phyloP scores from a whole-genome alignment of 1,140 invertebrate genomes.

The Ceratosolen fusciceps region DNA sequence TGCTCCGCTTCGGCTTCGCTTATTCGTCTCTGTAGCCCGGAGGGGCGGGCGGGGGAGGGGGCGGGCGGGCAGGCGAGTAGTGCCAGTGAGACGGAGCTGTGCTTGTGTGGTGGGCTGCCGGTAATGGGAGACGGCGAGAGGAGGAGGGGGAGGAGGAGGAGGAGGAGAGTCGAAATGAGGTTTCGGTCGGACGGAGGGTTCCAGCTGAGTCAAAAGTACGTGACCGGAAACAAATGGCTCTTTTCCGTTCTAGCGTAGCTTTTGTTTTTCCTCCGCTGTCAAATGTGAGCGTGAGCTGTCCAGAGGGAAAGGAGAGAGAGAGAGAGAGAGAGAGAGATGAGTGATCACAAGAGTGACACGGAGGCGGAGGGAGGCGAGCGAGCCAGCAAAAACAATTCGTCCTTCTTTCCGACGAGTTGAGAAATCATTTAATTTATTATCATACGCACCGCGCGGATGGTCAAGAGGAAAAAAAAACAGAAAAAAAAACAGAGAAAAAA shows the following conservation, averaged over 20 bases:
- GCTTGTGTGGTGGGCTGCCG: no score
- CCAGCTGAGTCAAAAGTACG: not conserved
- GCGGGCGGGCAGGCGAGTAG: no score
- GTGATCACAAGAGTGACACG: no score
- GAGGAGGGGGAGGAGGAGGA: not conserved
- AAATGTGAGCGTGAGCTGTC: not conserved
- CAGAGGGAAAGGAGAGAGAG: not conserved
- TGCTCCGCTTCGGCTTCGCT: not conserved
- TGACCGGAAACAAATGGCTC: conserved; percentile 7
- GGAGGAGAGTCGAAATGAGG: no score
- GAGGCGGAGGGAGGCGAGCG: no score
- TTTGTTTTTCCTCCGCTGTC: not conserved
- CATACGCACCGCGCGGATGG: not conserved
- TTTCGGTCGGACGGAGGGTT: not conserved
- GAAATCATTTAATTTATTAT: conserved; percentile 5
- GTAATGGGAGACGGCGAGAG: no score
- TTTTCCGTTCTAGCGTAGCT: not conserved
- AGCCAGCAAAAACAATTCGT: no score
- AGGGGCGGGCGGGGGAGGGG: not conserved
- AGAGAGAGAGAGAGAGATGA: not conserved
- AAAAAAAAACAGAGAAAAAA: no score
- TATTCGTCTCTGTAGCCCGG: not conserved
- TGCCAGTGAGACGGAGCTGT: no score
- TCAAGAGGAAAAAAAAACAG: not conserved
- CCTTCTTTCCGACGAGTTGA: not conserved